phyloP scores from a whole-genome alignment of 2,888 invertebrate species.

The Pseudoips prasinana region DNA sequence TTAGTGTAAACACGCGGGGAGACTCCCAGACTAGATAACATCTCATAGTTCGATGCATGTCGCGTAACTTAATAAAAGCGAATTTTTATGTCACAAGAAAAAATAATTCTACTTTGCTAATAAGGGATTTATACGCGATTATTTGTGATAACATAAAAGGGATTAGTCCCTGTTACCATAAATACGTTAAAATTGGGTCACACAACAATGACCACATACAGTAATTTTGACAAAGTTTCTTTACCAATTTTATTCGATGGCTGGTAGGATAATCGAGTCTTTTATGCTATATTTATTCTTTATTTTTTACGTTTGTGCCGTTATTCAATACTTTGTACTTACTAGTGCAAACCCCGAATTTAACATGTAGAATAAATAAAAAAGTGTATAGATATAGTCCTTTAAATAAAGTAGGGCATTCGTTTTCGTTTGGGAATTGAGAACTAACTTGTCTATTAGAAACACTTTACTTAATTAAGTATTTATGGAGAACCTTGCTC shows the following conservation, averaged over 20 bases:
- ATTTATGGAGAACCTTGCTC: conserved; percentile 15
- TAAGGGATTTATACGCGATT: conserved; percentile 66
- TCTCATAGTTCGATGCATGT: conserved; percentile 65
- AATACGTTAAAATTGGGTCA: conserved; percentile 48
- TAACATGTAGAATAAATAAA: too few relatives aligned
- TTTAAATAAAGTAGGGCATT: too few relatives aligned
- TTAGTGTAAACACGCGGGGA: conserved; percentile 79
- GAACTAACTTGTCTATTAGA: conserved; percentile 13
- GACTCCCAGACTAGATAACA: conserved; percentile 67
- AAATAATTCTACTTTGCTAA: conserved; percentile 53
- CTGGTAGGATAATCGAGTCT: conserved; percentile 5
- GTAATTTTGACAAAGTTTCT: conserved; percentile 26
- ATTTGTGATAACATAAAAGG: conserved; percentile 64
- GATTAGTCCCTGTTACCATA: conserved; percentile 61
- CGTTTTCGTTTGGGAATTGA: too few relatives aligned
- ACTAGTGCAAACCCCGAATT: too few relatives aligned
- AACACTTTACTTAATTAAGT: conserved; percentile 18
- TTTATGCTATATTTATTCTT: conserved; percentile 5
- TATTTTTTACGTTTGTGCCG: not conserved
- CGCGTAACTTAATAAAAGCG: conserved; percentile 61
- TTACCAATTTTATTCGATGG: conserved; percentile 17
- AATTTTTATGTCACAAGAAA: conserved; percentile 62
- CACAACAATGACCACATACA: conserved; percentile 31
- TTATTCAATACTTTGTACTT: too few relatives aligned
- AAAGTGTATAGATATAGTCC: too few relatives aligned